phyloP scores from a whole-genome alignment of 2,888 invertebrate genomes.

The Nipponacmea schrenckii region DNA sequence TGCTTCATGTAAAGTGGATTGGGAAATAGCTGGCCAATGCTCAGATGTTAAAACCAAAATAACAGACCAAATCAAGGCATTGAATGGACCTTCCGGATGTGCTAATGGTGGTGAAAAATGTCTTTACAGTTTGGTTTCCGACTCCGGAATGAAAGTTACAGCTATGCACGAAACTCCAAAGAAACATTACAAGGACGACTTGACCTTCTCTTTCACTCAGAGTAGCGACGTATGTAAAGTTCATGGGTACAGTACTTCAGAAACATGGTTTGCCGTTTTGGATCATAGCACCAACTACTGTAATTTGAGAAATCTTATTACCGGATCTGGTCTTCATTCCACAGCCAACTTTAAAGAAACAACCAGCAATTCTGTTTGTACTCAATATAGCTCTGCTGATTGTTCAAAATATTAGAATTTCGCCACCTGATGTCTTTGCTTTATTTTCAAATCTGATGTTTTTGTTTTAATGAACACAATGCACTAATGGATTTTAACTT shows the following conservation, averaged over 20 bases:
- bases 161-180: constrained; percentile 60
- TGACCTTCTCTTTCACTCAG: constrained; percentile 49
- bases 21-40: constrained; percentile 38
- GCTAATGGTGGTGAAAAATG: constrained; percentile 44
- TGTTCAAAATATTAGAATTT: constrained; percentile 53
- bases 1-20: constrained; percentile 38
- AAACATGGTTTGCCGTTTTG: constrained; percentile 63
- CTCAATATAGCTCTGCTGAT: constrained; percentile 54
- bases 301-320: constrained; percentile 61
- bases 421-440: too few species aligned
- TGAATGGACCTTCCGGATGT: constrained; percentile 47
- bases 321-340: constrained; percentile 39
- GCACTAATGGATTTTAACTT: too few species aligned
- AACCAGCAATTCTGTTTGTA: constrained; percentile 53
- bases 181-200: constrained; percentile 58
- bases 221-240: constrained; percentile 28
- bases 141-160: constrained; percentile 35
- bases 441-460: too few species aligned
- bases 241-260: constrained; percentile 55
- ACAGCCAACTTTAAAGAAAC: constrained; percentile 41
- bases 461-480: too few species aligned
- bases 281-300: constrained; percentile 65
- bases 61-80: constrained; percentile 46
- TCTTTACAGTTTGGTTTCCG: constrained; percentile 26
- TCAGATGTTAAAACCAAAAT: constrained; percentile 37